These are phyloP conservation scores for Grantiella picta DNA, from an alignment of 2,113 vertebrate species.

Conservation along the genomic window DNA sequence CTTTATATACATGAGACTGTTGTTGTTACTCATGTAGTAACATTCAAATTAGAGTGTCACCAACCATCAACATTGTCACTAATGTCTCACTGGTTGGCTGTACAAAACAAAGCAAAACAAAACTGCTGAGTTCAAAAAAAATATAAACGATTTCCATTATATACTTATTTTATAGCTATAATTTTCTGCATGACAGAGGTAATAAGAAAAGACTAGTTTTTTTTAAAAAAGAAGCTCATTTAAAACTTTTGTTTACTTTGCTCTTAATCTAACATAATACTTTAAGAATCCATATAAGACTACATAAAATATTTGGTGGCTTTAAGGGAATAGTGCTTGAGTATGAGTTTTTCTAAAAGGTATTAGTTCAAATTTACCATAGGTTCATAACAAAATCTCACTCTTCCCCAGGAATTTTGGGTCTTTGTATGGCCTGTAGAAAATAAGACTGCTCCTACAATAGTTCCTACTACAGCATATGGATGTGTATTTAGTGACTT, in stretches of 20 bases:
- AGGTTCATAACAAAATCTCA: background rate
- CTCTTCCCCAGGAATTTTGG: background rate
- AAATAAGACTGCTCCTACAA: background rate
- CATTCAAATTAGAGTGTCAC: background rate
- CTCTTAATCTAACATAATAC: constrained; percentile 3
- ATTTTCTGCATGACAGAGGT: background rate
- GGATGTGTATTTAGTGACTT: background rate
- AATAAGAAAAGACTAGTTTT: background rate
- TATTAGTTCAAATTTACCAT: background rate
- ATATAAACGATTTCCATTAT: background rate
- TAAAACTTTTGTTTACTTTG: background rate
- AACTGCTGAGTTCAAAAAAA: background rate
- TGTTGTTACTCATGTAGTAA: background rate
- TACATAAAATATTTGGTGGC: background rate
- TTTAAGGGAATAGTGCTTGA: background rate
- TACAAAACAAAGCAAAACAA: background rate
- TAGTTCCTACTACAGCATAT: background rate
- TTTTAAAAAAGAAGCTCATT: background rate
- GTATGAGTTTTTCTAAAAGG: background rate
- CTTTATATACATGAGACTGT: background rate
- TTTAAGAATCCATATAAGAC: background rate
- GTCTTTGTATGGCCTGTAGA: background rate
- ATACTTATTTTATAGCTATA: background rate
- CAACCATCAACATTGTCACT: background rate
- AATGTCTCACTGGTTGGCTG: background rate